Conservation (phyloP, 2,888 invertebrate genomes). For the Hypsopygia costalis region DNA sequence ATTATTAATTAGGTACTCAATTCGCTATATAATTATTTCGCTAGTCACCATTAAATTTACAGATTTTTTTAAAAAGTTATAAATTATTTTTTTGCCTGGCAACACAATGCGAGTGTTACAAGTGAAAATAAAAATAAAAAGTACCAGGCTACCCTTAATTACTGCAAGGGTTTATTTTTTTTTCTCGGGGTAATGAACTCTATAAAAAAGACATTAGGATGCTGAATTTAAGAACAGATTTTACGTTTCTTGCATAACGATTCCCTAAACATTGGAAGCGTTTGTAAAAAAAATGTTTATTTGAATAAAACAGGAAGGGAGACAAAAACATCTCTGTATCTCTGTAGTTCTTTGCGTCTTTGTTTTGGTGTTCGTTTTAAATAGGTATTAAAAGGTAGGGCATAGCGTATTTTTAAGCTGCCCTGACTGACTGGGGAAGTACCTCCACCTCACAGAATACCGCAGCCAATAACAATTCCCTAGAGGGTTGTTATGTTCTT, state of each 20-base stretch:
- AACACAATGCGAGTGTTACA: not conserved
- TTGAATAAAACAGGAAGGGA: not conserved
- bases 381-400: no score
- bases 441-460: no score
- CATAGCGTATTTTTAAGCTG: no score
- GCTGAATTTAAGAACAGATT: conserved; percentile 2
- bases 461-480: no score
- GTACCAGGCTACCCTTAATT: not conserved
- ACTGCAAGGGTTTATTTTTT: not conserved
- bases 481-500: no score
- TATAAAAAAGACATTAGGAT: conserved; percentile 9
- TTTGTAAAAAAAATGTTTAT: not conserved
- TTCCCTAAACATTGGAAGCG: conserved; percentile 1
- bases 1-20: no score
- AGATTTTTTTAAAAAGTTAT: not conserved
- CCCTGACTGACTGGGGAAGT: no score
- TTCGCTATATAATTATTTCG: no score
- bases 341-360: no score
- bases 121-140: not conserved
- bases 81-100: not conserved
- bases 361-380: no score
- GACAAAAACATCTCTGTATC: no score
- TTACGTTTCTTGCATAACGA: conserved; percentile 5
- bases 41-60: no score
- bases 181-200: conserved; percentile 10